A percentile compares a stretch with the other conserved stretches of the same genome.
Evolutionary conservation across 2,797 vertebrate species (phyloP).

Genomic region (Anabacerthia variegaticeps): DNA sequence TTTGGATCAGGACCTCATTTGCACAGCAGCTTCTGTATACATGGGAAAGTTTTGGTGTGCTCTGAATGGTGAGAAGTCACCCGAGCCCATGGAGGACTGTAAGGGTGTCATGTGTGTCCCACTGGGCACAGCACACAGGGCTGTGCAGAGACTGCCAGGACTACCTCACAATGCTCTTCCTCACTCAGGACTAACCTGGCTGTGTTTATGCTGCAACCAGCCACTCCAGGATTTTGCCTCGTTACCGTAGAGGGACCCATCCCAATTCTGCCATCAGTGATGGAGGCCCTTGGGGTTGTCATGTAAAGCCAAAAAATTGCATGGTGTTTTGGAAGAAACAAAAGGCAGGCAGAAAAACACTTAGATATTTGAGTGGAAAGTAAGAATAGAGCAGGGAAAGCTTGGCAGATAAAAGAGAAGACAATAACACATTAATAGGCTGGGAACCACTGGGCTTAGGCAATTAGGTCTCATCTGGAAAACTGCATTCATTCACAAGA

Average conservation of each 20-base stretch:
- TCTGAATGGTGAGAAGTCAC: neutral
- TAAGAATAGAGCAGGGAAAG: neutral
- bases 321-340: neutral
- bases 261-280: neutral
- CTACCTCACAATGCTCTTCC: neutral
- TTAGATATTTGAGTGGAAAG: neutral
- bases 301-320: neutral
- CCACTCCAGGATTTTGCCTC: neutral
- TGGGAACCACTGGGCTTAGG: neutral
- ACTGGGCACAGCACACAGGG: neutral
- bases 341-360: neutral
- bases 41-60: neutral
- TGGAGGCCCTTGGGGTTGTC: neutral
- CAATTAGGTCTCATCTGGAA: neutral
- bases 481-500: neutral
- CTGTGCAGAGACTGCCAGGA: neutral
- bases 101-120: neutral
- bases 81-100: neutral
- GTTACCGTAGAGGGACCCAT: neutral
- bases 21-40: neutral
- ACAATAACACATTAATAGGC: neutral
- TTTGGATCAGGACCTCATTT: neutral
- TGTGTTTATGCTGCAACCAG: neutral
- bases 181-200: neutral
- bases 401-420: neutral